phyloP scores from a whole-genome alignment of 1,140 invertebrate genomes.

The Conus betulinus region DNA sequence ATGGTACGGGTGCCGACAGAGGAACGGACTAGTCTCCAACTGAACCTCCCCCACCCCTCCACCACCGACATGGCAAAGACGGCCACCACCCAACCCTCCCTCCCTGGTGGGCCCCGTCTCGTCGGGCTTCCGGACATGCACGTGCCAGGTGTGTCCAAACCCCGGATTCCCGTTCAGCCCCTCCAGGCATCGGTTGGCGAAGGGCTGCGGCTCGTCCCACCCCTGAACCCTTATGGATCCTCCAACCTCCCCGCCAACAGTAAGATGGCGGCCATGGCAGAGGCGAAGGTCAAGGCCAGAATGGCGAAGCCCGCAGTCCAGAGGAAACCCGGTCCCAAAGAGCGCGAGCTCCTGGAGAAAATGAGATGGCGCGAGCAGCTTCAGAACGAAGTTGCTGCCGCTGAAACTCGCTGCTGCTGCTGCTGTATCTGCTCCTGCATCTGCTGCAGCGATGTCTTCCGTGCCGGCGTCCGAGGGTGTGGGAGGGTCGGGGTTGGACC shows the following conservation, averaged over 20 bases:
- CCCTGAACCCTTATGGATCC: constrained; percentile 22
- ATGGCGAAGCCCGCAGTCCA: not conserved
- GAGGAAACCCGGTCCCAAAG: not conserved
- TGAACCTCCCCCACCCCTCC: no score
- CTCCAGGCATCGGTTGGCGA: no score
- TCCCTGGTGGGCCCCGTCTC: not conserved
- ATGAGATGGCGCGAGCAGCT: constrained; percentile 25
- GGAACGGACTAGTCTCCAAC: no score
- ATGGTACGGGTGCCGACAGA: no score
- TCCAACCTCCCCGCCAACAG: constrained; percentile 24
- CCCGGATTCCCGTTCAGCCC: not conserved
- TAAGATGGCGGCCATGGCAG: not conserved
- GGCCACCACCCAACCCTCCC: no score
- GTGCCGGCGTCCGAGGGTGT: not conserved
- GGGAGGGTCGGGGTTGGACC: not conserved
- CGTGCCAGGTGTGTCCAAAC: not conserved
- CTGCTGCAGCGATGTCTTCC: not conserved
- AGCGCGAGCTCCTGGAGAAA: constrained; percentile 29
- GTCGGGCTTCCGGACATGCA: constrained; percentile 34
- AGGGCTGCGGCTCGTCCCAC: not conserved
- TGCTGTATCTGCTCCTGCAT: no score
- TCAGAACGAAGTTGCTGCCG: not conserved
- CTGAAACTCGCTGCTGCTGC: not conserved
- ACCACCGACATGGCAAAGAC: no score
- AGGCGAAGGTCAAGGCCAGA: not conserved